Conservation (phyloP, 1,140 invertebrate species). For the Chelonus insularis region DNA sequence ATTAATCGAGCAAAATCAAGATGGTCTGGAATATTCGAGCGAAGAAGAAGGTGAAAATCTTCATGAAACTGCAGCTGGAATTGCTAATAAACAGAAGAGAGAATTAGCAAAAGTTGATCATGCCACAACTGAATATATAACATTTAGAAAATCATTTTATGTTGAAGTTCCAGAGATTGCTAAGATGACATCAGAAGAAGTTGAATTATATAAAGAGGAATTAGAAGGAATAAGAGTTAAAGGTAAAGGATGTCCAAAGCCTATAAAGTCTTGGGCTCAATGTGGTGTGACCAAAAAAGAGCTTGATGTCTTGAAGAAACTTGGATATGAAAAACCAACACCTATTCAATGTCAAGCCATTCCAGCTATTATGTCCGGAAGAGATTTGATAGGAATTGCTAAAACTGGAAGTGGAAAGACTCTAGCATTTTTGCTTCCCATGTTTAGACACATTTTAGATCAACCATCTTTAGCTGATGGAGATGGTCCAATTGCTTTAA, state of each 20-base stretch:
- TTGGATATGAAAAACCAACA: constrained; percentile 95
- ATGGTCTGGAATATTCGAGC: constrained; percentile 95
- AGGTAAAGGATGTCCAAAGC: constrained; percentile 89
- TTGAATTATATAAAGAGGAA: constrained; percentile 82
- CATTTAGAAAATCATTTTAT: constrained; percentile 96
- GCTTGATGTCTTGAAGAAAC: constrained; percentile 89
- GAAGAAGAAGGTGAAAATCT: constrained; percentile 96
- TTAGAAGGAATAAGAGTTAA: constrained; percentile 85
- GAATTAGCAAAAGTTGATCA: constrained; percentile 91
- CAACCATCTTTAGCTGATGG: constrained; percentile 91
- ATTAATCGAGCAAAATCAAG: constrained; percentile 96
- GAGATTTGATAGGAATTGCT: constrained; percentile 98
- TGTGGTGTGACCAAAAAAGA: constrained; percentile 97
- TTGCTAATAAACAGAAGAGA: constrained; percentile 86
- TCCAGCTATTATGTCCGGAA: constrained; percentile 96
- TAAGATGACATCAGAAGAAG: constrained; percentile 88
- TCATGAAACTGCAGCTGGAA: constrained; percentile 85
- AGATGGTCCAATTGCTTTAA: constrained; percentile 94
- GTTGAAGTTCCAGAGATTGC: constrained; percentile 87
- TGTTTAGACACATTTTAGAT: constrained; percentile 97
- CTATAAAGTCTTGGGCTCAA: constrained; percentile 97
- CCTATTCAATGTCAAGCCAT: constrained; percentile 99
- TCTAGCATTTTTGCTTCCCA: constrained; percentile 94
- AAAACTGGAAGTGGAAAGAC: constrained; percentile 99
- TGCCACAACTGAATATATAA: constrained; percentile 77